Base-by-base conservation (phyloP, 2,888 invertebrate genomes). In the Pseudoips prasinana region DNA sequence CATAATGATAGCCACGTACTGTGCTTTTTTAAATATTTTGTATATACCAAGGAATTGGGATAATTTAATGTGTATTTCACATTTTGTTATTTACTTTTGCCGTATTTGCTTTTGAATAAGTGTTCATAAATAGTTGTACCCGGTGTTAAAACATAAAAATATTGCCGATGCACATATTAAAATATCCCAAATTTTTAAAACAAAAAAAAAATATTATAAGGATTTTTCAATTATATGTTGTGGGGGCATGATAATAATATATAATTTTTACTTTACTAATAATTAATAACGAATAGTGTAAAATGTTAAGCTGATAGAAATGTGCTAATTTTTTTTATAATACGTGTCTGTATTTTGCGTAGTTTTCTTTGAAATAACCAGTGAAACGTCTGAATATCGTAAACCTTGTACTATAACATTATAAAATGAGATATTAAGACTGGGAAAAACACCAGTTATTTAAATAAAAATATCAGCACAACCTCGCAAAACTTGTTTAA, bases 181-280 rank as follows among this genome's bases (percentile, higher is more conserved):
- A 75, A 68, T 71, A 64, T 75, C 68, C 64, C 64, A 65, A 60
- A 29, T 44, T 32, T 39, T 46, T 39, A 33, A 53, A 51, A 39
- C 33, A 46, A 47, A 40, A 46, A 57, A 49, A 53, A 43, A 52
- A 60, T 58, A 62, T 56, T 52, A 29, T 77, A 68, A 73, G 69
- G 44, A 59, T 55, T 63, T 56, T 48, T 38, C 20, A 37, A 47
- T n/a, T 59, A 46, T 51, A 39, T 58, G 34, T 60, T 67, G 73
- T 76, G 75, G 72, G 67, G 65, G 72, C 67, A 72, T 68, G 63
- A 43, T 43, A 38, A 29, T 35, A n/a, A n/a, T n/a, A n/a, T n/a
- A n/a, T n/a, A n/a, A n/a, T n/a, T n/a, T n/a, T n/a, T n/a, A n/a
- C n/a, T n/a, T n/a, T n/a, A n/a, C n/a, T n/a, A n/a, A n/a, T n/a